Conservation (phyloP, 2,888 invertebrate genomes). For the Tanaodytes sp. region DNA sequence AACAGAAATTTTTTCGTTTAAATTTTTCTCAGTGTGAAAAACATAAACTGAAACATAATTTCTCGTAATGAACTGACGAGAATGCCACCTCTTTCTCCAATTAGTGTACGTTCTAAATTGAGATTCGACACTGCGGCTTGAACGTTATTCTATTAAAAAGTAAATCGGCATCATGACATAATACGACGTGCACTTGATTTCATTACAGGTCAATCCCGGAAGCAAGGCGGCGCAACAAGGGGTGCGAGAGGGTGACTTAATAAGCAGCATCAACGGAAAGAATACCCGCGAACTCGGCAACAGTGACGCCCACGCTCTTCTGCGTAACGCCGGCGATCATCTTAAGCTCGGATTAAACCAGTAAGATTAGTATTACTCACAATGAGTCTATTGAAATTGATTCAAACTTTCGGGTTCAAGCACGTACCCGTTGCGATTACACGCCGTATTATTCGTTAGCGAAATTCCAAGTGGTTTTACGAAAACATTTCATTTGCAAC, state of each 20-base stretch:
- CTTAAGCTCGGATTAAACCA: conserved; percentile 82
- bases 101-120: conserved; percentile 12
- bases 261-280: conserved; percentile 85
- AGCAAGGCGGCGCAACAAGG: conserved; percentile 88
- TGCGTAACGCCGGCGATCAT: conserved; percentile 81
- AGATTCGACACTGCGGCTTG: conserved; percentile 12
- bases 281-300: conserved; percentile 80
- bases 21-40: background rate
- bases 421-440: conserved; percentile 25
- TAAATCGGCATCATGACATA: too few relatives aligned
- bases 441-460: background rate
- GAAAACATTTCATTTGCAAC: too few relatives aligned
- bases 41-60: background rate
- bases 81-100: too few relatives aligned
- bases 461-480: too few relatives aligned
- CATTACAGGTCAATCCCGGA: conserved; percentile 87
- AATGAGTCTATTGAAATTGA: conserved; percentile 40
- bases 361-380: conserved; percentile 75
- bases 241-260: conserved; percentile 86
- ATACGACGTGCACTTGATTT: conserved; percentile 29
- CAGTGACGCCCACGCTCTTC: conserved; percentile 82
- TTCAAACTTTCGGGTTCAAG: conserved; percentile 30
- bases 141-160: too few relatives aligned
- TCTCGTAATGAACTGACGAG: conserved; percentile 4
- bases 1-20: too few relatives aligned